Conservation (phyloP, 1,140 invertebrate species). For the Adoxophyes honmai region DNA sequence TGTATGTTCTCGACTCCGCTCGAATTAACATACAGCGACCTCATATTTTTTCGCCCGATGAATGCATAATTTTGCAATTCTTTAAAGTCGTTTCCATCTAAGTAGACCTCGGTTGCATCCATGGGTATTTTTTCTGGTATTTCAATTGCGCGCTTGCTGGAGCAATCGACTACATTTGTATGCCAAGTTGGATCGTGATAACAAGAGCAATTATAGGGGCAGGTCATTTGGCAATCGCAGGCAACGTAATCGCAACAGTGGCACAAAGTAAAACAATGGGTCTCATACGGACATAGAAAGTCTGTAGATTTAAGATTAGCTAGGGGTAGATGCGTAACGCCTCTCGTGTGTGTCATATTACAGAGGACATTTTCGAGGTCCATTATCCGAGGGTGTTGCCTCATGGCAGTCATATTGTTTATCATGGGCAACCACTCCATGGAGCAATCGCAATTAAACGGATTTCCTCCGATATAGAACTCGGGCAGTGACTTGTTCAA, state of each 20-base stretch:
- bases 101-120: constrained; percentile 94
- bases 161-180: constrained; percentile 94
- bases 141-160: constrained; percentile 83
- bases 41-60: constrained; percentile 94
- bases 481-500: constrained; percentile 86
- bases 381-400: constrained; percentile 91
- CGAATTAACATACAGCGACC: constrained; percentile 90
- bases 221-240: constrained; percentile 97
- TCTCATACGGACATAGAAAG: constrained; percentile 93
- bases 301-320: constrained; percentile 83
- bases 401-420: constrained; percentile 87
- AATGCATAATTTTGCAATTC: constrained; percentile 93
- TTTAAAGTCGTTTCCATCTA: constrained; percentile 92
- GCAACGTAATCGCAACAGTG: constrained; percentile 96
- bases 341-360: constrained; percentile 86
- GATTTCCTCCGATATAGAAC: constrained; percentile 93
- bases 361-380: constrained; percentile 92
- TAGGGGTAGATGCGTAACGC: constrained; percentile 81
- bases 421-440: constrained; percentile 95
- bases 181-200: constrained; percentile 95
- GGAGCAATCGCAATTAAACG: constrained; percentile 93
- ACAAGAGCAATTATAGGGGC: constrained; percentile 93
- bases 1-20: constrained; percentile 91
- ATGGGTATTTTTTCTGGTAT: constrained; percentile 93
- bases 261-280: constrained; percentile 94